Evolutionary conservation across 2,888 invertebrate genomes (phyloP).

Genomic region (Drosophila fulvimacula): DNA sequence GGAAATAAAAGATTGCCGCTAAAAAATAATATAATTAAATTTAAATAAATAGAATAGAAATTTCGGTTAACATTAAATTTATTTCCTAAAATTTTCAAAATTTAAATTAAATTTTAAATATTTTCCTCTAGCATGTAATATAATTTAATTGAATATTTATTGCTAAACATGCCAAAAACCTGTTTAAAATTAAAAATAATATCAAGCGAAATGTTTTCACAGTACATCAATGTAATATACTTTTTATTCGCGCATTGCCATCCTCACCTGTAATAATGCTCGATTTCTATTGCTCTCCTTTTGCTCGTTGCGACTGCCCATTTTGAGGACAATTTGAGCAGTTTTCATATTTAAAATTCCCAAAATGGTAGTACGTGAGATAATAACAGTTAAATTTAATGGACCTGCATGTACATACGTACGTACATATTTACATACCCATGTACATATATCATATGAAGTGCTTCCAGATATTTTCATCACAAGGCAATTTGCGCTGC

Average conservation of each 20-base stretch:
- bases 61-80: too few species aligned
- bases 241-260: background rate
- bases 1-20: too few species aligned
- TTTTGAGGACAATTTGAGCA: conserved; percentile 76
- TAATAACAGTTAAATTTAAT: conserved; percentile 80
- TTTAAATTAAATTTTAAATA: background rate
- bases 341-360: conserved; percentile 80
- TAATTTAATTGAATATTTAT: background rate
- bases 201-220: background rate
- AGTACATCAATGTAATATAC: conserved; percentile 10
- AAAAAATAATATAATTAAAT: too few species aligned
- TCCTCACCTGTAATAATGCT: conserved; percentile 29
- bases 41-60: too few species aligned
- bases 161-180: background rate
- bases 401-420: conserved; percentile 49
- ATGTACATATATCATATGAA: conserved; percentile 42
- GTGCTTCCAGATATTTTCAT: conserved; percentile 64
- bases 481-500: conserved; percentile 63
- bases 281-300: conserved; percentile 26
- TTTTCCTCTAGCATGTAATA: background rate
- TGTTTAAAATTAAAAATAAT: background rate
- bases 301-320: conserved; percentile 51
- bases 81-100: too few species aligned
- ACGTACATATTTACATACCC: background rate
- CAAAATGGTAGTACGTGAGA: conserved; percentile 80